Evolutionary conservation across 2,113 vertebrate species (phyloP), one percentile per base, ranked within the genome.

Genomic region (Cranoglanis bouderius): DNA sequence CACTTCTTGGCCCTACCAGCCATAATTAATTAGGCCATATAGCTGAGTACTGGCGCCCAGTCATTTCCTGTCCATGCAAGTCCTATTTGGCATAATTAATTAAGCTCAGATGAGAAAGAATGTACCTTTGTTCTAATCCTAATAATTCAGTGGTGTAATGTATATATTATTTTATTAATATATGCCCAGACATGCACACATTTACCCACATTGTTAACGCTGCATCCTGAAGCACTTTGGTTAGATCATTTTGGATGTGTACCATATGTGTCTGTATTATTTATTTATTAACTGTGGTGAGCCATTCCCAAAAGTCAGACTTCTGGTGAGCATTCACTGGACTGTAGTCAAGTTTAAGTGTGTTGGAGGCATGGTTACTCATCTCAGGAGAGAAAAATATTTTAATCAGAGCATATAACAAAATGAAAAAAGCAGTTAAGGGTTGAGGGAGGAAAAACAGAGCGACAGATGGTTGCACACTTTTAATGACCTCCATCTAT

Each of bases 221-320:
- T 53, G 46, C 46, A 35, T 63, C 63, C 59, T 29, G 29, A 46
- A 77, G 55, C 74, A 59, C 74, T 87, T 80, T 43, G 21, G 35
- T 13, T 14, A 6, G 8, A 32, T 63, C 80, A 29, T 55, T 53
- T 81, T 13, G 81, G 75, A 67, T 81, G 43, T 61, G 35, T 46
- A 65, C 53, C 85, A 86, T 53, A 26, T 87, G 75, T 67, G 14
- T 78, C 6, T 87, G 46, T n/a, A 51, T 81, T 81, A 38, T 87
- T 87, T 46, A 51, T 49, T 87, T 80, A 49, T 67, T 35, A 53
- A 63, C 46, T 51, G 59, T 53, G 59, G 86, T 38, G n/a, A 24
- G 57, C 63, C 40, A 26, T 49, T 43, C 75, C 57, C 46, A 65
- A 80, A 78, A 49, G 53, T 51, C 10, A 77, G 70, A 43, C 51